Evolutionary conservation across 2,888 invertebrate genomes (phyloP).

Genomic region (Noctuana brunneofusca): DNA sequence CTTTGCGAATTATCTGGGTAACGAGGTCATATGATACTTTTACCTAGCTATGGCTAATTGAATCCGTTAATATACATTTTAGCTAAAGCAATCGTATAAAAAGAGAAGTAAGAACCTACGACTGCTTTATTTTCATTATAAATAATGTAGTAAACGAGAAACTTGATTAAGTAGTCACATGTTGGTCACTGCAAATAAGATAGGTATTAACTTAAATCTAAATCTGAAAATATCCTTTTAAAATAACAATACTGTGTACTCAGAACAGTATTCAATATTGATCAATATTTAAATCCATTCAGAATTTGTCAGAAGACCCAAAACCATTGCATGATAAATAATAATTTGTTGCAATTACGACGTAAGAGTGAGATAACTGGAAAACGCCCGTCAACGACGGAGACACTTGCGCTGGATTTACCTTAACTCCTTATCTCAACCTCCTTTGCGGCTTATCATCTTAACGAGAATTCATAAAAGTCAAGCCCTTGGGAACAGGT

Average conservation of each 20-base stretch:
- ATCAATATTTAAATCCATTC: neutral
- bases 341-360: neutral
- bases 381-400: conserved; percentile 6
- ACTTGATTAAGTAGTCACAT: no score
- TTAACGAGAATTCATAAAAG: conserved; percentile 17
- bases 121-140: neutral
- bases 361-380: conserved; percentile 6
- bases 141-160: neutral
- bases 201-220: no score
- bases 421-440: conserved; percentile 4
- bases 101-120: no score
- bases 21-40: conserved; percentile 32
- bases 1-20: conserved; percentile 34
- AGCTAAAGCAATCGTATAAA: neutral
- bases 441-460: conserved; percentile 25
- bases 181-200: no score
- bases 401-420: neutral
- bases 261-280: no score
- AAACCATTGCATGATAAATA: no score
- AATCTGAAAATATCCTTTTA: no score
- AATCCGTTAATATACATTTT: no score
- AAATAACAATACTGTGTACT: no score
- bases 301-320: no score
- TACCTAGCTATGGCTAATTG: conserved; percentile 8
- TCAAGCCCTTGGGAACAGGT: conserved; percentile 13